These are phyloP conservation scores for Lathamus discolor DNA, from an alignment of 2,113 vertebrate species.

Conservation along the genomic window DNA sequence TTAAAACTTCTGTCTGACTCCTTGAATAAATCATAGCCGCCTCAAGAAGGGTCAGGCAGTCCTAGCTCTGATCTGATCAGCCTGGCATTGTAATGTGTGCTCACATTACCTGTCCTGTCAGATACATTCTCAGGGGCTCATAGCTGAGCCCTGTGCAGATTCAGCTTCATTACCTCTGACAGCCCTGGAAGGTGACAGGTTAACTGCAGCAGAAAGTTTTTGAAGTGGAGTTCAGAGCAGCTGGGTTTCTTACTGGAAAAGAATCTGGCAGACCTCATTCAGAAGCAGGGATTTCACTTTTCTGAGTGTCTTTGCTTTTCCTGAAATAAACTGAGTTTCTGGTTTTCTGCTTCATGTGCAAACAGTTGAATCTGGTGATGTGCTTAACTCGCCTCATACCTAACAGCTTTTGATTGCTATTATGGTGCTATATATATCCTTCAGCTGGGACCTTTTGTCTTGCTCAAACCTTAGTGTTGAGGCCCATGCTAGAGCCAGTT, in stretches of 20 bases:
- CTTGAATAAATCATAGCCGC: slow-evolving; percentile 22
- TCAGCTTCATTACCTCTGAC: background rate
- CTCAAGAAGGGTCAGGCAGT: background rate
- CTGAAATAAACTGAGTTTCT: background rate
- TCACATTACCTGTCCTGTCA: slow-evolving; percentile 13
- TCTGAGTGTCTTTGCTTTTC: background rate
- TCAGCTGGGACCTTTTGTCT: background rate
- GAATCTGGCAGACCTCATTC: background rate
- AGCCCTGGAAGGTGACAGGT: slow-evolving; percentile 2
- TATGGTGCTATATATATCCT: background rate
- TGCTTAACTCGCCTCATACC: background rate
- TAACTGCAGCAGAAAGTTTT: background rate
- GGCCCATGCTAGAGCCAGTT: background rate
- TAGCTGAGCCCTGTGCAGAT: background rate
- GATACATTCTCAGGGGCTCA: background rate
- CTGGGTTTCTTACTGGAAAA: background rate
- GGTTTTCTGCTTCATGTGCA: background rate
- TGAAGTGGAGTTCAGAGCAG: background rate
- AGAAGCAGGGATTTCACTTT: background rate
- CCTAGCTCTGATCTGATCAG: background rate
- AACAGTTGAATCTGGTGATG: background rate
- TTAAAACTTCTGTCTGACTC: background rate
- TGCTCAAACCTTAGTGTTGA: background rate
- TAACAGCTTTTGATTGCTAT: background rate
- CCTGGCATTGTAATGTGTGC: background rate